Percentiles rank a stretch among this genome's conserved stretches.
Evolutionary conservation across 1,140 invertebrate genomes (phyloP).

Genomic region (Panagrolaimus sp.): DNA sequence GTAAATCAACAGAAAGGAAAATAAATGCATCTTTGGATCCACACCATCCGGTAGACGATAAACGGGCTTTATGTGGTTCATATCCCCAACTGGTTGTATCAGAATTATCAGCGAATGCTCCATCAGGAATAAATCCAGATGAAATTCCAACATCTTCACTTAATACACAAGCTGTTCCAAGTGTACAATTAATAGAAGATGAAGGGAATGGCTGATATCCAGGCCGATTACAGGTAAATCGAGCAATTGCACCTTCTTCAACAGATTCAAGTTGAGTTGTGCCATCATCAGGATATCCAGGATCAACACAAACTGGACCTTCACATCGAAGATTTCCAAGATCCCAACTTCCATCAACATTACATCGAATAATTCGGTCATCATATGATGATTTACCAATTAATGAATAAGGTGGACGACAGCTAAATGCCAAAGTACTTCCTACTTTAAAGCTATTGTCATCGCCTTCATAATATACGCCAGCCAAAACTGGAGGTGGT

Average conservation of each 20-base stretch:
- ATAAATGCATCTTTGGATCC: constrained; percentile 79
- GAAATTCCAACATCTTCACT: constrained; percentile 82
- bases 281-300: constrained; percentile 83
- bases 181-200: constrained; percentile 78
- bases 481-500: constrained; percentile 50
- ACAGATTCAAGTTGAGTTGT: constrained; percentile 80
- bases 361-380: constrained; percentile 84
- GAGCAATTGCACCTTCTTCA: constrained; percentile 81
- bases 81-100: constrained; percentile 64
- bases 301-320: constrained; percentile 65
- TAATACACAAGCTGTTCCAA: constrained; percentile 86
- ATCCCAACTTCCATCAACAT: constrained; percentile 87
- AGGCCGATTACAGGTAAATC: constrained; percentile 79
- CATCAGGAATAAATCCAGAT: constrained; percentile 84
- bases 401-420: constrained; percentile 87
- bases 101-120: constrained; percentile 89
- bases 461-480: constrained; percentile 81
- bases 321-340: constrained; percentile 90
- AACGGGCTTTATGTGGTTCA: constrained; percentile 55
- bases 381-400: constrained; percentile 82
- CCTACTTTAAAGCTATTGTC: constrained; percentile 73
- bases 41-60: constrained; percentile 62
- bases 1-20: constrained; percentile 86
- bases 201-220: constrained; percentile 87
- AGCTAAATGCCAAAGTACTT: constrained; percentile 80